A percentile compares a stretch with the other conserved stretches of the same genome.
Evolutionary conservation across 2,888 invertebrate genomes (phyloP).

Genomic region (Campoplex capitator): DNA sequence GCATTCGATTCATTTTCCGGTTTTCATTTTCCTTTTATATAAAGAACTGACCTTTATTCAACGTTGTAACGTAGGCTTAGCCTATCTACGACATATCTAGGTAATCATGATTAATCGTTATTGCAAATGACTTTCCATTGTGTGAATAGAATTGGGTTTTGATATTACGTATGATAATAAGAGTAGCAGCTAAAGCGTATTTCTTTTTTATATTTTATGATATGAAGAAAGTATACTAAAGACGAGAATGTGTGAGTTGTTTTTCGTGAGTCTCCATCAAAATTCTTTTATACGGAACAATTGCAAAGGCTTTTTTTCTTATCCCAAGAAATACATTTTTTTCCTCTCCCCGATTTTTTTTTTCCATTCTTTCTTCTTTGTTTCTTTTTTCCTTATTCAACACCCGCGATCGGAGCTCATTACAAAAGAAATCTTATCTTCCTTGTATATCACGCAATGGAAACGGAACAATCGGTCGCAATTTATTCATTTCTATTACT

Average conservation of each 20-base stretch:
- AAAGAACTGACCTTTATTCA: neutral
- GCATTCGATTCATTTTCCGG: neutral
- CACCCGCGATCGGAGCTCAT: neutral
- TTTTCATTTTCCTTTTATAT: neutral
- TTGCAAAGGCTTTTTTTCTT: slow-evolving; percentile 26
- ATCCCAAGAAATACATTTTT: neutral
- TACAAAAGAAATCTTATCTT: slow-evolving; percentile 37
- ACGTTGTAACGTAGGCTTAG: neutral
- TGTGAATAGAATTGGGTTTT: neutral
- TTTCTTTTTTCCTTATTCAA: slow-evolving; percentile 13
- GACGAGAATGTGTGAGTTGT: slow-evolving; percentile 8
- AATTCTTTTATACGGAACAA: slow-evolving; percentile 21
- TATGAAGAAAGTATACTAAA: slow-evolving; percentile 1
- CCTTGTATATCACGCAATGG: slow-evolving; percentile 11
- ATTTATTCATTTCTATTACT: slow-evolving; percentile 14
- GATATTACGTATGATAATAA: neutral
- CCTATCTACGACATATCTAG: slow-evolving; percentile 3
- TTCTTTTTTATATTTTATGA: neutral
- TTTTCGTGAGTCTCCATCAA: neutral
- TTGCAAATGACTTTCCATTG: slow-evolving; percentile 1
- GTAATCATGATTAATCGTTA: slow-evolving; percentile 10
- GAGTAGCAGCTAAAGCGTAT: too few species aligned
- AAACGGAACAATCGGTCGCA: slow-evolving; percentile 9
- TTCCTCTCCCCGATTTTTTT: neutral
- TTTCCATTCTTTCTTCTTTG: neutral